Evolutionary conservation across 2,888 invertebrate species (phyloP).

Genomic region (Conistra vaccinii): DNA sequence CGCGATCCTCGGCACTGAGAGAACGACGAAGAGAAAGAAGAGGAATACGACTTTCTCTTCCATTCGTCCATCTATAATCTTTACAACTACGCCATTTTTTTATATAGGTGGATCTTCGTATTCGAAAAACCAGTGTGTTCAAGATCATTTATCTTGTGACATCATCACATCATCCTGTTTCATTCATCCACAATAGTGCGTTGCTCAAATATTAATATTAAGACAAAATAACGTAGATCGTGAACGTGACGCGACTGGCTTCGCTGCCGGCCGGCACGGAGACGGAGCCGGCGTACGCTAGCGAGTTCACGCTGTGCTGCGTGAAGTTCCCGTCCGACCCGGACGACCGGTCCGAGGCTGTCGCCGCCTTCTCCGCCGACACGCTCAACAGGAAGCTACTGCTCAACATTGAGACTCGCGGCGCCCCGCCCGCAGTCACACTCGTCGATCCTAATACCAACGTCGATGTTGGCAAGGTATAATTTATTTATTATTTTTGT

Average conservation of each 20-base stretch:
- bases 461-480: slow-evolving; percentile 88
- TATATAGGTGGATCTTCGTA: background rate
- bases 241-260: slow-evolving; percentile 94
- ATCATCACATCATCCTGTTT: background rate
- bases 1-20: background rate
- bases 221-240: slow-evolving; percentile 79
- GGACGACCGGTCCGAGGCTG: slow-evolving; percentile 95
- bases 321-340: slow-evolving; percentile 96
- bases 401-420: slow-evolving; percentile 95
- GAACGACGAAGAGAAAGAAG: background rate
- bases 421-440: slow-evolving; percentile 90
- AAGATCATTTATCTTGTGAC: background rate
- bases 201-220: background rate
- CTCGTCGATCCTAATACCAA: slow-evolving; percentile 88
- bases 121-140: background rate
- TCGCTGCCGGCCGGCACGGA: slow-evolving; percentile 93
- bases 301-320: slow-evolving; percentile 96
- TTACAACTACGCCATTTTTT: background rate
- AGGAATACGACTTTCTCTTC: background rate
- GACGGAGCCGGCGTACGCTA: slow-evolving; percentile 94
- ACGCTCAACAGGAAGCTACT: slow-evolving; percentile 94
- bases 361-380: slow-evolving; percentile 92
- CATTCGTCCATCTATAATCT: background rate
- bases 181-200: background rate
- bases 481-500: background rate